These are phyloP conservation scores for Lycaena phlaeas DNA, from an alignment of 2,888 invertebrate species.

Conservation along the genomic window DNA sequence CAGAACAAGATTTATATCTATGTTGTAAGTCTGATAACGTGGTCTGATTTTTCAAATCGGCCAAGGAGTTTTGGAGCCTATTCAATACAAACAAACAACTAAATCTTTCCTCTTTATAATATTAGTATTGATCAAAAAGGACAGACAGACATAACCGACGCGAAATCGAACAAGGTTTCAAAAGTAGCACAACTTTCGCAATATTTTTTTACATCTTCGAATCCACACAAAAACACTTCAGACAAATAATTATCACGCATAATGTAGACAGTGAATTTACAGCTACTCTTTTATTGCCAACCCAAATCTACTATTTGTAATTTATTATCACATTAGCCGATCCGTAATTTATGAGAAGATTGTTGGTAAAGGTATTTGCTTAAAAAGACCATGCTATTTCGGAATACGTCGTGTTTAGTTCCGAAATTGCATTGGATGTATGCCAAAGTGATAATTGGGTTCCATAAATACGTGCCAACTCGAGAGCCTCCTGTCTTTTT, in stretches of 20 bases:
- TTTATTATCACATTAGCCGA: conserved; percentile 20
- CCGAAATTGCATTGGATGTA: conserved; percentile 24
- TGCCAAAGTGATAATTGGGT: conserved; percentile 26
- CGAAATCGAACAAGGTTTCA: too few relatives aligned
- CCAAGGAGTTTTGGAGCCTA: too few relatives aligned
- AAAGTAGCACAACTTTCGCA: too few relatives aligned
- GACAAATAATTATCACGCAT: conserved; percentile 6
- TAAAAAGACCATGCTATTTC: conserved; percentile 20
- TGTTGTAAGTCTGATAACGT: too few relatives aligned
- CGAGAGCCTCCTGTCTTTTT: conserved; percentile 18
- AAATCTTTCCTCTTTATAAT: too few relatives aligned
- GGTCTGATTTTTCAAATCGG: too few relatives aligned
- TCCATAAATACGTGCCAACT: conserved; percentile 26
- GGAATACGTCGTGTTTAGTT: conserved; percentile 23
- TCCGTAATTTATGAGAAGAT: conserved; percentile 17
- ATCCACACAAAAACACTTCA: neutral
- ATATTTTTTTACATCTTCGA: too few relatives aligned
- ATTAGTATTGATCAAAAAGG: too few relatives aligned
- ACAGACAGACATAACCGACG: too few relatives aligned
- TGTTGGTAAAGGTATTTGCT: conserved; percentile 15
- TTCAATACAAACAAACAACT: too few relatives aligned
- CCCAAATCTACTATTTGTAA: conserved; percentile 13
- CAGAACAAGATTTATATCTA: too few relatives aligned
- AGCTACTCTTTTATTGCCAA: conserved; percentile 3
- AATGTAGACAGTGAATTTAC: conserved; percentile 3